Percentiles rank a stretch among this genome's conserved stretches.
Evolutionary conservation across 2,888 invertebrate genomes (phyloP).

Genomic region (Anorthoa munda): DNA sequence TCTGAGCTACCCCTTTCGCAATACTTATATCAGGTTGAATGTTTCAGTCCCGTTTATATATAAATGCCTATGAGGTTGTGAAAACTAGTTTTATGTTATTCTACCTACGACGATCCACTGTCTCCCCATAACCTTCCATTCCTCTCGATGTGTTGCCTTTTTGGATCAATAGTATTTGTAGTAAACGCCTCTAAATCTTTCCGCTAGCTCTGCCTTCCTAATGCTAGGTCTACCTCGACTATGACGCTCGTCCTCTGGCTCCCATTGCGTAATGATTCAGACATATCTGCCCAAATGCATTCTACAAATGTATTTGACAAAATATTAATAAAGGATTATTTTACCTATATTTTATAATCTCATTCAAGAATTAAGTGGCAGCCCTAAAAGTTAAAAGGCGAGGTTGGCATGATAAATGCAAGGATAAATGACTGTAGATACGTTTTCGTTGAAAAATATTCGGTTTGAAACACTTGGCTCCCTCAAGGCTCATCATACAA

Average conservation of each 20-base stretch:
- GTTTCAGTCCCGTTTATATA: neutral
- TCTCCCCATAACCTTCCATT: too few species aligned
- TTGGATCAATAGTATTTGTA: too few species aligned
- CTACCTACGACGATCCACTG: too few species aligned
- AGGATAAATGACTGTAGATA: constrained; percentile 67
- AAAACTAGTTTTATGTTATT: neutral
- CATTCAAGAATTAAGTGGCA: constrained; percentile 24
- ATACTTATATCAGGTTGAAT: neutral
- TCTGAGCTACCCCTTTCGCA: too few species aligned
- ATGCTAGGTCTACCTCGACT: too few species aligned
- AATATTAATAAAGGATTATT: neutral
- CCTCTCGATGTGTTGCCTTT: too few species aligned
- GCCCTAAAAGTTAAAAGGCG: constrained; percentile 53
- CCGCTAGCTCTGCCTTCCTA: too few species aligned
- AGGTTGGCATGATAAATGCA: constrained; percentile 69
- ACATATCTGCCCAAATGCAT: too few species aligned
- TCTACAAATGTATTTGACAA: too few species aligned
- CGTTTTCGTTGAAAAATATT: constrained; percentile 63
- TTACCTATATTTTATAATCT: neutral
- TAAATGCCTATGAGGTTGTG: neutral
- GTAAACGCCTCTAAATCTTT: too few species aligned
- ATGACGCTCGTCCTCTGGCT: too few species aligned
- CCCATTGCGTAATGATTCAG: too few species aligned
- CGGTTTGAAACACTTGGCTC: constrained; percentile 60
- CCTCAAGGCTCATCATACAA: constrained; percentile 48